These are phyloP conservation scores for Odontamblyopus lacepedii DNA, from an alignment of 2,797 vertebrate genomes.

Conservation along the genomic window DNA sequence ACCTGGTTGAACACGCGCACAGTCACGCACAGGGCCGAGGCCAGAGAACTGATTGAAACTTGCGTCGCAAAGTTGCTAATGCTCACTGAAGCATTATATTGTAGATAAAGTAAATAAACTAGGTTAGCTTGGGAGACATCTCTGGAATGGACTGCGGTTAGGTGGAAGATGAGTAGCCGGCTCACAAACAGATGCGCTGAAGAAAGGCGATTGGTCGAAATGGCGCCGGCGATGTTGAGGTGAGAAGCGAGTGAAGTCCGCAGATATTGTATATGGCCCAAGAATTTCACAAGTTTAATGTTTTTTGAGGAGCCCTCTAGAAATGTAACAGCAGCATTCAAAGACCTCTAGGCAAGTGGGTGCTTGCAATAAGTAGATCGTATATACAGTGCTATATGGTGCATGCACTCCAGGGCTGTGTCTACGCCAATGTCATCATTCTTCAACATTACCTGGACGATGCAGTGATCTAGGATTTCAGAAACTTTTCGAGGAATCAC, in stretches of 20 bases:
- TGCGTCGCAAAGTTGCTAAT: slow-evolving; percentile 90
- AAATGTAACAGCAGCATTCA: slow-evolving; percentile 64
- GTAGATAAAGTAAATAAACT: slow-evolving; percentile 99
- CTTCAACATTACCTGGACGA: slow-evolving; percentile 1
- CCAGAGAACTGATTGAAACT: slow-evolving; percentile 88
- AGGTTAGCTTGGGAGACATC: slow-evolving; percentile 88
- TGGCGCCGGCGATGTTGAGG: slow-evolving; percentile 60
- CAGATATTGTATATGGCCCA: slow-evolving; percentile 69
- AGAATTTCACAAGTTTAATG: slow-evolving; percentile 78
- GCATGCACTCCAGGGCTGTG: neutral
- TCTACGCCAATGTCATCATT: slow-evolving; percentile 2
- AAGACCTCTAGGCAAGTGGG: slow-evolving; percentile 40
- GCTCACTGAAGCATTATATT: slow-evolving; percentile 97
- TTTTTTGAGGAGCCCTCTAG: slow-evolving; percentile 75
- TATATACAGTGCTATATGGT: neutral
- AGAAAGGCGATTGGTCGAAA: slow-evolving; percentile 42
- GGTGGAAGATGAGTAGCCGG: slow-evolving; percentile 81
- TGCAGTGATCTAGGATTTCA: neutral
- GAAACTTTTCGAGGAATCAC: neutral
- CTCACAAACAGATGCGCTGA: slow-evolving; percentile 50
- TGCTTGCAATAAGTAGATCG: slow-evolving; percentile 17
- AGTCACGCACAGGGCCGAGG: slow-evolving; percentile 47
- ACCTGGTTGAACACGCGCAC: slow-evolving; percentile 68
- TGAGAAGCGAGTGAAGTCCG: slow-evolving; percentile 3
- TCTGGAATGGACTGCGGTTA: slow-evolving; percentile 87